Base-by-base conservation (phyloP, 2,888 invertebrate genomes). In the Chouioia cunea region DNA sequence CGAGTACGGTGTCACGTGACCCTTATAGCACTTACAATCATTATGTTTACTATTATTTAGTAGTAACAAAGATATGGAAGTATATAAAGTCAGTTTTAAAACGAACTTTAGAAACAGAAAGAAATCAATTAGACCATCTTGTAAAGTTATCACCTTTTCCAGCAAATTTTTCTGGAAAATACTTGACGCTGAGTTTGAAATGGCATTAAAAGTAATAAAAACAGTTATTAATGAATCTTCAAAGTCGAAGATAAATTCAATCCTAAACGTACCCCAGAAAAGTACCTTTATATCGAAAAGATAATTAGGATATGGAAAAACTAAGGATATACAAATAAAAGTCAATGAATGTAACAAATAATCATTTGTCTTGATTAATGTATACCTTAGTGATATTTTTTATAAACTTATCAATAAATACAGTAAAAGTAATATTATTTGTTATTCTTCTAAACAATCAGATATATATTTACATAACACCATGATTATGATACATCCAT, bases 111-210 rank as follows among this genome's bases (percentile, higher is more conserved):
- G 86, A 87, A 23, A 81, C 80, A 0, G 90, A 88, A 77, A 87
- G 87, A 67, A 88, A 88, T 65, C 88, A 90, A 27, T 80, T 93
- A 4, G 83, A 85, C 14, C 74, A 83, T 0, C 78, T 92, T 58
- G 79, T 93, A 20, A 82, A 87, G 0, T 88, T 89, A 53, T 91
- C 92, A 0, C 80, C 93, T 46, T 91, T 93, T 77, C 92, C 93
- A 0, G 88, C 86, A 79, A 92, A 92, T 0, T 92, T 92, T 81
- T 92, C 90, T 67, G 91, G 89, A 77, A 90, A 89, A 78, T 91
- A 89, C 82, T 89, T 89, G 77, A 79, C 23, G 78, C 86, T 22
- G 74, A 77, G 53, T 73, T 73, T n/a, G 78, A 85, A 74, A 87
- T 82, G 72, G 90, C 90, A 10, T 86, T 90, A 1, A 87, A 89